Conservation (phyloP, 2,888 invertebrate species). For the Tachina lurida region DNA sequence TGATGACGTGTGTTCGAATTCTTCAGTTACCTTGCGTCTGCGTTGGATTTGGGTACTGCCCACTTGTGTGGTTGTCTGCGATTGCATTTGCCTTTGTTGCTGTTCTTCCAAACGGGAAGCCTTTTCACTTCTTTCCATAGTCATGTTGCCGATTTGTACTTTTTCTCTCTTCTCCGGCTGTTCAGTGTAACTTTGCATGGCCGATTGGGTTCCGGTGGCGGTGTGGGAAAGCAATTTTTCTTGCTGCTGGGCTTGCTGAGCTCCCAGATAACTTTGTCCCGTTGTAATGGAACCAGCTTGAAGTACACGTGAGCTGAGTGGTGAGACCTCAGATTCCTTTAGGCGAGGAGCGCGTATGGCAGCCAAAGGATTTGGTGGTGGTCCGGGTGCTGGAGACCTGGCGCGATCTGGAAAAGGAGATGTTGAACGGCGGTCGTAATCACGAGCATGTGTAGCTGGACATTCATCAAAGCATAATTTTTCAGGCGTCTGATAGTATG, state of each 20-base stretch:
- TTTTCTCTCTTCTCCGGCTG: conserved; percentile 84
- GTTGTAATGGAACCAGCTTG: conserved; percentile 82
- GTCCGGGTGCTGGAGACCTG: conserved; percentile 88
- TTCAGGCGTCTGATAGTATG: conserved; percentile 88
- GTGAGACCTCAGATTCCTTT: conserved; percentile 83
- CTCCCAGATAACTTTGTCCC: conserved; percentile 81
- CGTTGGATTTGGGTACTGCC: conserved; percentile 86
- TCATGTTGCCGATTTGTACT: conserved; percentile 84
- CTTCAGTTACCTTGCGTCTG: conserved; percentile 86
- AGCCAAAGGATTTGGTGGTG: conserved; percentile 87
- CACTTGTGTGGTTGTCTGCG: conserved; percentile 83
- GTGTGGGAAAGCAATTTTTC: conserved; percentile 82
- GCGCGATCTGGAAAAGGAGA: conserved; percentile 88
- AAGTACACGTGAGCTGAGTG: conserved; percentile 75
- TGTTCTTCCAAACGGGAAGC: conserved; percentile 81
- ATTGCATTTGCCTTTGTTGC: conserved; percentile 81
- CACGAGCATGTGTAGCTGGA: conserved; percentile 85
- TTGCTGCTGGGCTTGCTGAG: conserved; percentile 77
- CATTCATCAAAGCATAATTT: conserved; percentile 89
- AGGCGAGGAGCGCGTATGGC: conserved; percentile 86
- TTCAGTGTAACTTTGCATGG: conserved; percentile 82
- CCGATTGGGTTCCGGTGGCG: conserved; percentile 83
- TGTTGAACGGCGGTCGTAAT: conserved; percentile 86
- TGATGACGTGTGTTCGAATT: conserved; percentile 87
- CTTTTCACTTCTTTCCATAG: conserved; percentile 84